Base-by-base conservation (phyloP, 2,888 invertebrate genomes). In the Pollenia griseotomentosa region DNA sequence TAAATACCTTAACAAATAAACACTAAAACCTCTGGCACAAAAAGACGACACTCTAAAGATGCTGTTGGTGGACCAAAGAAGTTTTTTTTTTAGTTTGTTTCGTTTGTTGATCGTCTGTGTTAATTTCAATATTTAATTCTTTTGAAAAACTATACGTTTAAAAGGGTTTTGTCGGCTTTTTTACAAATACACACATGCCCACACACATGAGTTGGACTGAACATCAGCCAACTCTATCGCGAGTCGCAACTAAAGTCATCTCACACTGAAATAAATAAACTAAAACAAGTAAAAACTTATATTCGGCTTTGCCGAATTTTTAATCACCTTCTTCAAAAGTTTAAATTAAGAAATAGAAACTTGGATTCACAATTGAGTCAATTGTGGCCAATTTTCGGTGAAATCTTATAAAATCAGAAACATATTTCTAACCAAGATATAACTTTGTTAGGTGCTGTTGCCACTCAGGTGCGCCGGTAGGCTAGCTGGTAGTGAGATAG, bases 111-210 rank as follows among this genome's bases (percentile, higher is more conserved):
- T 80, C 33, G 23, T 55, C 71, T 65, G 57, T 12, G 7, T 59
- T 40, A 14, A 46, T 70, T 77, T 23, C 48, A 77, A 71, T 78
- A 73, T 59, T 65, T 71, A 59, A 78, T 78, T 78, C 83, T 57
- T 66, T 44, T 8, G 53, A 14, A 75, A 73, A 79, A 57, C 55
- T 84, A 74, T 33, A 87, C 65, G 40, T 81, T 81, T 77, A 63
- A 81, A 84, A 78, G 81, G 84, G 68, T 84, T 87, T 68, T 82
- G 81, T 87, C 87, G 87, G 87, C 84, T 82, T 84, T 84, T 84
- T 81, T 57, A 68, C 33, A 84, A 55, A 82, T 16, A 83, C 78
- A 53, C 16, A 23, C 42, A 53, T 44, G 12, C 10, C 11, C 65
- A 14, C 1, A 6, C 42, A 53, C 42, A 33, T 70, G 40, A 66